Evolutionary conservation across 1,140 invertebrate species (phyloP).

Genomic region (Parapsyche elsis): DNA sequence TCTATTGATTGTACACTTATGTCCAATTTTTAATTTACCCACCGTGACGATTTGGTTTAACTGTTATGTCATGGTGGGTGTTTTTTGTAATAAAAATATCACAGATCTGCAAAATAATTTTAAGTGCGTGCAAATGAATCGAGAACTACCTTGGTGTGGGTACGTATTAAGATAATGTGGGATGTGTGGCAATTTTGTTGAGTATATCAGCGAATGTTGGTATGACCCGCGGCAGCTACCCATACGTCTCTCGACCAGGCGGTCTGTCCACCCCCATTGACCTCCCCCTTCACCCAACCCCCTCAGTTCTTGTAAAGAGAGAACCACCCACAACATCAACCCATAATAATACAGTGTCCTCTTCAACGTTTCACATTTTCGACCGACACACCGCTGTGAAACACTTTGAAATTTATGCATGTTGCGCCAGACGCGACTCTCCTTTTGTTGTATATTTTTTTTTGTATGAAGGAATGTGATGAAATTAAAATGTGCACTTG

Average conservation of each 20-base stretch:
- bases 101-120: no score
- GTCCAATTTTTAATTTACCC: no score
- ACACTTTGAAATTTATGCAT: constrained; percentile 18
- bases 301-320: not conserved
- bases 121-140: no score
- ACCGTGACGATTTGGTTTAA: no score
- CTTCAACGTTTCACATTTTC: constrained; percentile 5
- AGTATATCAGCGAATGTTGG: constrained; percentile 13
- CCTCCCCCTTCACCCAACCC: not conserved
- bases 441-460: no score
- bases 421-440: no score
- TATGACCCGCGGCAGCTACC: constrained; percentile 38
- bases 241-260: constrained; percentile 25
- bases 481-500: no score
- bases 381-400: constrained; percentile 6
- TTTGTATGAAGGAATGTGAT: no score
- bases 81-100: no score
- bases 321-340: constrained; percentile 38
- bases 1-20: no score
- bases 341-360: constrained; percentile 40
- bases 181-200: constrained; percentile 4
- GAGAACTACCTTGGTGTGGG: not conserved
- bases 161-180: constrained; percentile 25
- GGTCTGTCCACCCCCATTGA: constrained; percentile 42
- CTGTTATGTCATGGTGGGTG: no score